Percentiles rank a stretch among this genome's conserved stretches.
Conservation (phyloP, 2,113 vertebrate species). For the Tachuris rubrigastra region DNA sequence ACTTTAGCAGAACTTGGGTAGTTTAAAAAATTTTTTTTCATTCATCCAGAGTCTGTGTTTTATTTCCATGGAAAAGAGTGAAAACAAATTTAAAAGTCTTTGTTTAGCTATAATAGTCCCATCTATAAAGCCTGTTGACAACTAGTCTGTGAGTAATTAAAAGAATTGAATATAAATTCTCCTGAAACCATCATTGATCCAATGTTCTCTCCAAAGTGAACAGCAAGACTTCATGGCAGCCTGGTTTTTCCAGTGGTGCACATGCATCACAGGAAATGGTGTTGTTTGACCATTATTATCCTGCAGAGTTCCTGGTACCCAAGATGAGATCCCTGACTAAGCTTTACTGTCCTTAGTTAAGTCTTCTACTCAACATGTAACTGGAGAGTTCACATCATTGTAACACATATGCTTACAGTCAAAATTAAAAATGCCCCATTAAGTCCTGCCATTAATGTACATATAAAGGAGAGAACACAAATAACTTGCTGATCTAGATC, state of each 20-base stretch:
- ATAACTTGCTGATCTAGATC: neutral
- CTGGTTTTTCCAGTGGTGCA: neutral
- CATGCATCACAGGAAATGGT: neutral
- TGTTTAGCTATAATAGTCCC: neutral
- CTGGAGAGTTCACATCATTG: neutral
- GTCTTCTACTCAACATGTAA: neutral
- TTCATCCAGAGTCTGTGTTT: neutral
- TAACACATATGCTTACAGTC: neutral
- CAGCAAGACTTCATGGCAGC: neutral
- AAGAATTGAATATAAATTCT: neutral
- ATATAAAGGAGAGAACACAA: neutral
- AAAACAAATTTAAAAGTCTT: neutral
- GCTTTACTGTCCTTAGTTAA: neutral
- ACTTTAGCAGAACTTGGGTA: neutral
- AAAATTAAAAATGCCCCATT: neutral
- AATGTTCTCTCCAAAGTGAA: neutral
- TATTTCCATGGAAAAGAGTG: neutral
- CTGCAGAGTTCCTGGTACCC: neutral
- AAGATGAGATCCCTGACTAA: neutral
- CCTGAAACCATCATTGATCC: neutral
- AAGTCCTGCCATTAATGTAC: neutral
- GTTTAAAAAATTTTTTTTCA: neutral
- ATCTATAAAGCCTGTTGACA: neutral
- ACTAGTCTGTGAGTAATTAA: neutral
- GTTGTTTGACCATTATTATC: neutral